A percentile compares a stretch with the other conserved stretches of the same genome.
Conservation (phyloP, 92 coral and sea anemone genomes). For the Heteractis magnifica region DNA sequence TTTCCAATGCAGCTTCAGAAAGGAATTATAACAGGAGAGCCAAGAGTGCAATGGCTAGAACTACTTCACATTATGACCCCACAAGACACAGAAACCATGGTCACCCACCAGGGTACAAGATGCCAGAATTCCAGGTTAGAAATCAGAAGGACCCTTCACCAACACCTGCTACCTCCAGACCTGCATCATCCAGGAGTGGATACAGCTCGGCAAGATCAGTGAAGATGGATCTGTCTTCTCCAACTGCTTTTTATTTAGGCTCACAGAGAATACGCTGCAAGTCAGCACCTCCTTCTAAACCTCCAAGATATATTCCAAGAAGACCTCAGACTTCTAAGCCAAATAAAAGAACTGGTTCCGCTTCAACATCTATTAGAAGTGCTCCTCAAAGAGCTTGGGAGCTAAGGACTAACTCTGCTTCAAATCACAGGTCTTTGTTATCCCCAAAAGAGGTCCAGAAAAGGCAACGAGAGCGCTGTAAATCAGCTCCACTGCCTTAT, state of each 20-base stretch:
- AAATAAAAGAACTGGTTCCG: slow-evolving; percentile 29
- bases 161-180: slow-evolving; percentile 76
- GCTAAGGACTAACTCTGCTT: slow-evolving; percentile 67
- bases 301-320: slow-evolving; percentile 41
- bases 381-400: slow-evolving; percentile 88
- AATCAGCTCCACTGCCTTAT: slow-evolving; percentile 87
- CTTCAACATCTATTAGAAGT: slow-evolving; percentile 29
- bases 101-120: slow-evolving; percentile 45
- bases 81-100: slow-evolving; percentile 26
- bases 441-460: slow-evolving; percentile 66
- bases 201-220: slow-evolving; percentile 41
- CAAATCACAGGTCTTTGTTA: slow-evolving; percentile 61
- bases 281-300: slow-evolving; percentile 72
- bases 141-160: slow-evolving; percentile 66
- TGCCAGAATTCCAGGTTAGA: slow-evolving; percentile 32
- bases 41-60: slow-evolving; percentile 66
- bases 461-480: slow-evolving; percentile 66
- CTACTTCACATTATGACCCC: slow-evolving; percentile 6
- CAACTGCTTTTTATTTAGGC: slow-evolving; percentile 54
- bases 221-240: slow-evolving; percentile 40
- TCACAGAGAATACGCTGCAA: slow-evolving; percentile 67
- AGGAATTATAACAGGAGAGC: slow-evolving; percentile 34
- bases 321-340: slow-evolving; percentile 52
- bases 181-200: slow-evolving; percentile 74
- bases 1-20: slow-evolving; percentile 33